These are phyloP conservation scores for Eueremaeus valkanovi DNA, from an alignment of 2,888 invertebrate species.

Conservation along the genomic window DNA sequence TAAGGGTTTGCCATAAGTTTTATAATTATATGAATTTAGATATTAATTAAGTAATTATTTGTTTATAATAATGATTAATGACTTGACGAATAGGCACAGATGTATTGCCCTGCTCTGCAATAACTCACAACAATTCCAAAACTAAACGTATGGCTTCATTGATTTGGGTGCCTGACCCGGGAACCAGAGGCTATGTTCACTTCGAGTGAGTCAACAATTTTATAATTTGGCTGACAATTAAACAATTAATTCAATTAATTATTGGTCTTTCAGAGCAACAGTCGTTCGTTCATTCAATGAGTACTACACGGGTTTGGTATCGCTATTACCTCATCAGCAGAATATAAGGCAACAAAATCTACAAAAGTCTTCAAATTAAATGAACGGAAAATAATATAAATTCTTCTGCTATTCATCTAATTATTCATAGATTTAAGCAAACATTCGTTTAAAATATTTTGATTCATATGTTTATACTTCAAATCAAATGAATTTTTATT, in stretches of 20 bases:
- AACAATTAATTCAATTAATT: not conserved
- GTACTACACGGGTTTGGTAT: conserved; percentile 44
- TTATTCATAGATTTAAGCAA: not conserved
- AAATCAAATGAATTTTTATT: too few species aligned
- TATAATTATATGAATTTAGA: not conserved
- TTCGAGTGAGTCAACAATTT: conserved; percentile 48
- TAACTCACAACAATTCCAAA: conserved; percentile 46
- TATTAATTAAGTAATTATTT: not conserved
- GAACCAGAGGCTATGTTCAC: conserved; percentile 45
- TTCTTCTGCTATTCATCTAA: not conserved
- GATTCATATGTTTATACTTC: too few species aligned
- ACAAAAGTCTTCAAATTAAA: not conserved
- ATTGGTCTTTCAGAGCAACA: conserved; percentile 44
- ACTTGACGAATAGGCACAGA: conserved; percentile 34
- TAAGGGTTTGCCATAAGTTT: conserved; percentile 41
- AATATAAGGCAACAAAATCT: not conserved
- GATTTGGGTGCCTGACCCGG: conserved; percentile 46
- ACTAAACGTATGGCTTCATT: conserved; percentile 45
- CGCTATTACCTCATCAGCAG: conserved; percentile 39
- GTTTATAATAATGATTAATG: not conserved
- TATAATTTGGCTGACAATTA: too few species aligned
- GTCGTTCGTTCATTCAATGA: conserved; percentile 44
- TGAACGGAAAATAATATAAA: too few species aligned
- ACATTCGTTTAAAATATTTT: not conserved
- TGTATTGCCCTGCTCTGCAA: conserved; percentile 45